A percentile compares a stretch with the other conserved stretches of the same genome.
Evolutionary conservation across 2,113 vertebrate genomes (phyloP).

Genomic region (Poecile atricapillus): DNA sequence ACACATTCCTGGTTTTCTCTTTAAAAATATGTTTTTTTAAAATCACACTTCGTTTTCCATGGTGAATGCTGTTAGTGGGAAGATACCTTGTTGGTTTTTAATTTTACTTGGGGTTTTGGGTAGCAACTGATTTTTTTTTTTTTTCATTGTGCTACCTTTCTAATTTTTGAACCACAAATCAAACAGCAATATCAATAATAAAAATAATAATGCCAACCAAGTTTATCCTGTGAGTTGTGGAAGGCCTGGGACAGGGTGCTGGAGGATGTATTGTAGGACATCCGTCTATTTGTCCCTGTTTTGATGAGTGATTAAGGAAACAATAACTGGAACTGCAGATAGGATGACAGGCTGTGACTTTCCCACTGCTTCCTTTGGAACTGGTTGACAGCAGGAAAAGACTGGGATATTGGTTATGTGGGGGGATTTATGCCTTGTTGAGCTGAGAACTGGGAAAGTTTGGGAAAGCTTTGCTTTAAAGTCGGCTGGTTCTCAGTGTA

Average conservation of each 20-base stretch:
- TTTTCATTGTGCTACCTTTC: not conserved
- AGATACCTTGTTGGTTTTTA: not conserved
- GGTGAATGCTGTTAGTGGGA: not conserved
- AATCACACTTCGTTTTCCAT: not conserved
- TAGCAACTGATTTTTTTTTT: not conserved
- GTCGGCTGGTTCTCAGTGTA: not conserved
- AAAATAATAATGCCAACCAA: conserved; percentile 1
- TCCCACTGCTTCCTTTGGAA: conserved; percentile 31
- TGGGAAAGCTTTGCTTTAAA: not conserved
- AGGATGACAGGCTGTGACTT: conserved; percentile 67
- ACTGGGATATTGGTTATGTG: not conserved
- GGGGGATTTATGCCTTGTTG: not conserved
- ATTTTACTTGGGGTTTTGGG: not conserved
- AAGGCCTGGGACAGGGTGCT: not conserved
- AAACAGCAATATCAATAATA: not conserved
- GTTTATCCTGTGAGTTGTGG: not conserved
- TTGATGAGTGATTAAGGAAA: conserved; percentile 74
- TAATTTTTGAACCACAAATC: conserved; percentile 23
- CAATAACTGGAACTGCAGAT: conserved; percentile 74
- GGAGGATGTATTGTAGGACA: conserved; percentile 69
- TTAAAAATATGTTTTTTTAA: not conserved
- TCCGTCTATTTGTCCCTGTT: conserved; percentile 69
- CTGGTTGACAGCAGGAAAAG: not conserved
- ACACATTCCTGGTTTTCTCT: not conserved
- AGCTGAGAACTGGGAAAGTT: not conserved